Conservation (phyloP, 2,888 invertebrate genomes). For the Drosophila quinaria region DNA sequence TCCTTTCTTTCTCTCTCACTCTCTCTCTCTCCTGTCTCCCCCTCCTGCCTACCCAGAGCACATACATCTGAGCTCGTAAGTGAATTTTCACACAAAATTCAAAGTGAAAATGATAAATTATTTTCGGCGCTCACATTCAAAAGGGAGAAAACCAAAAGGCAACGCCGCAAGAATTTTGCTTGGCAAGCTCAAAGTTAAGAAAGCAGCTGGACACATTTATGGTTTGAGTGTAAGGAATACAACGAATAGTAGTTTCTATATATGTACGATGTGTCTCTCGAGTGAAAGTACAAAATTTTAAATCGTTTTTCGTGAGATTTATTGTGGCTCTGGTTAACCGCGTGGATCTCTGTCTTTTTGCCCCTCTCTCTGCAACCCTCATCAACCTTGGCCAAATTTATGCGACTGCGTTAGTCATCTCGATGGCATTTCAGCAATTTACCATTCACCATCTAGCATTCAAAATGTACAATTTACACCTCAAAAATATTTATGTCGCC, state of each 20-base stretch:
- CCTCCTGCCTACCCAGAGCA: conserved; percentile 2
- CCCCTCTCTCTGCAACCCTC: background rate
- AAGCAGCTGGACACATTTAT: conserved; percentile 48
- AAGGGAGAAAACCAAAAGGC: conserved; percentile 49
- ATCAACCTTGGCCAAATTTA: conserved; percentile 55
- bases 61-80: conserved; percentile 29
- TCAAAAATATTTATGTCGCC: conserved; percentile 60
- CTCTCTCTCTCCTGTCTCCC: background rate
- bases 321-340: conserved; percentile 85
- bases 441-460: conserved; percentile 46
- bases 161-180: conserved; percentile 76
- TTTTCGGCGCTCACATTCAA: conserved; percentile 56
- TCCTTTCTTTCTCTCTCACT: background rate
- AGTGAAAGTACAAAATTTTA: conserved; percentile 72
- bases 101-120: conserved; percentile 78
- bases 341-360: conserved; percentile 15
- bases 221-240: conserved; percentile 2
- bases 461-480: conserved; percentile 64
- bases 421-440: conserved; percentile 61
- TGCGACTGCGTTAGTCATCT: conserved; percentile 74
- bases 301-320: conserved; percentile 85
- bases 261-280: conserved; percentile 27
- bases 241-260: conserved; percentile 7
- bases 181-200: conserved; percentile 72
- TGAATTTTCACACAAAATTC: conserved; percentile 56